Conservation (phyloP, 1,140 invertebrate species). For the Leptopilina boulardi region DNA sequence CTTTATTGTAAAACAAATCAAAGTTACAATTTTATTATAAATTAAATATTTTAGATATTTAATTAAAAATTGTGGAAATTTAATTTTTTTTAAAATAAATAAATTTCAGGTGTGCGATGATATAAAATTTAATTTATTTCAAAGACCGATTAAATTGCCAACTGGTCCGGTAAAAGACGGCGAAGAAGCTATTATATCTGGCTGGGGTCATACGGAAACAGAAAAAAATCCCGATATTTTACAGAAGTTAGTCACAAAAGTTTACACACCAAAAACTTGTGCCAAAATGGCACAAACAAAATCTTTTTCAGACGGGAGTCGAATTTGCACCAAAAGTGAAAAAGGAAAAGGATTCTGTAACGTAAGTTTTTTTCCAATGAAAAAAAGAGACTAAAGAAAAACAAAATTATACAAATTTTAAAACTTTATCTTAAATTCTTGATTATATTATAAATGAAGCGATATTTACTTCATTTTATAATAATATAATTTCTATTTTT, state of each 20-base stretch:
- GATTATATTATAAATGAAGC: too few species aligned
- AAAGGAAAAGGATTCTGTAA: conserved; percentile 2
- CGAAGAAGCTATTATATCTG: not conserved
- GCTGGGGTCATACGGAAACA: not conserved
- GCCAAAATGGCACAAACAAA: not conserved
- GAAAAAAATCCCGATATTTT: not conserved
- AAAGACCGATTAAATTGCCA: not conserved
- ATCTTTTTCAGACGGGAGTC: not conserved
- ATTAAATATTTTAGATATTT: too few species aligned
- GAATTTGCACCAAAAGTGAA: not conserved
- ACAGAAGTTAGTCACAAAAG: not conserved
- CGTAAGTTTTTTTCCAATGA: not conserved
- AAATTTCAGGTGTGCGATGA: not conserved
- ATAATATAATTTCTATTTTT: too few species aligned
- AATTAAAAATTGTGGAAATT: too few species aligned
- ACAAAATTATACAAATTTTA: too few species aligned
- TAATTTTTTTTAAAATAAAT: too few species aligned
- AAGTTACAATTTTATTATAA: not conserved
- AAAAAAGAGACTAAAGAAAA: not conserved
- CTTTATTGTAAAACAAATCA: not conserved
- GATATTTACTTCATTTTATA: too few species aligned
- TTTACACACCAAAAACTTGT: not conserved
- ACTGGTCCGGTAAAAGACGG: not conserved
- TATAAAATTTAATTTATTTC: not conserved
- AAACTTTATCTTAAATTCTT: too few species aligned